Evolutionary conservation across 2,888 invertebrate species (phyloP), one percentile per base, ranked within the genome.

Genomic region (Platypus cylindrus): DNA sequence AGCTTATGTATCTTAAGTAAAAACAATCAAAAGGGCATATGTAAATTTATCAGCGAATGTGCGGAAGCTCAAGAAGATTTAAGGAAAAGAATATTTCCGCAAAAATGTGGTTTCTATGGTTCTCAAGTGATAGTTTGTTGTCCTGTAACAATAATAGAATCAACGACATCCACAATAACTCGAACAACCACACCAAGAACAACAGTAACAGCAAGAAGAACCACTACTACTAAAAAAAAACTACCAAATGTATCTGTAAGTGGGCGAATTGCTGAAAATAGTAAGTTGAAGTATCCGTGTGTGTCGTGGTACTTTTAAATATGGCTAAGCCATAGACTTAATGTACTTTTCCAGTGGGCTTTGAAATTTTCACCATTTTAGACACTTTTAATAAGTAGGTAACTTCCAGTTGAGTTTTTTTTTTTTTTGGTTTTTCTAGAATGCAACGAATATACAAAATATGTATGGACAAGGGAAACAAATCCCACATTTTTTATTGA

Each of bases 371-470:
- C n/a, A n/a, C n/a, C n/a, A n/a, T n/a, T n/a, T n/a, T n/a, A n/a
- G n/a, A n/a, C n/a, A n/a, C n/a, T n/a, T n/a, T n/a, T n/a, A n/a
- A n/a, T n/a, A n/a, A n/a, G n/a, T n/a, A n/a, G n/a, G n/a, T n/a
- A n/a, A n/a, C n/a, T n/a, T n/a, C n/a, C n/a, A n/a, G n/a, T n/a
- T n/a, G n/a, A n/a, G n/a, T 8, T 18, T 13, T 17, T 9, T 31
- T 36, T 26, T 16, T 29, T 27, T 40, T 35, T 15, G 27, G 36
- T 51, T 34, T 42, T 53, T 55, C 32, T 41, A 67, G 67, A 63
- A 58, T 68, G 67, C 40, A 47, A 49, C 26, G 61, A 65, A 40
- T 67, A 66, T 44, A 54, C 55, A 1, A 48, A 62, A 38, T 49
- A 57, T 9, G 63, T 65, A 3, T 59, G 58, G 37, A 20, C 46